phyloP scores from a whole-genome alignment of 2,797 vertebrate genomes.

The Alosa sapidissima region DNA sequence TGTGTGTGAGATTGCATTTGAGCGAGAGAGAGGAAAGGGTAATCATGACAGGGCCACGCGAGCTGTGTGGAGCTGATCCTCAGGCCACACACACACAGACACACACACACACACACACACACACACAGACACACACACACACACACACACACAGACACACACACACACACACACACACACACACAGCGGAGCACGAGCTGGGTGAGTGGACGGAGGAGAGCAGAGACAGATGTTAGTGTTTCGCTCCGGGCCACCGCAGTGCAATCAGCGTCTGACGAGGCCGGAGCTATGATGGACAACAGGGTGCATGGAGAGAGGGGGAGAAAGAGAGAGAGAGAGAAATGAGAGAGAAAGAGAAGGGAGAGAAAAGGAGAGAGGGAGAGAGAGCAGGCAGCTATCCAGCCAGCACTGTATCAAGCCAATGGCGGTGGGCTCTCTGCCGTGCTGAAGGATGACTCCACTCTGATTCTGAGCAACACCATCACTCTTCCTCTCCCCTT shows the following conservation, averaged over 20 bases:
- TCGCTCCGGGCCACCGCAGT: slow-evolving; percentile 32
- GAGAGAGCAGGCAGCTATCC: slow-evolving; percentile 7
- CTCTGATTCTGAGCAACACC: slow-evolving; percentile 19
- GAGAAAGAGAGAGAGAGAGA: not conserved
- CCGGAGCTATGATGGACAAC: slow-evolving; percentile 31
- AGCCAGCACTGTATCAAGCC: slow-evolving; percentile 8
- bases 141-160: not conserved
- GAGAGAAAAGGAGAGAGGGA: not conserved
- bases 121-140: not conserved
- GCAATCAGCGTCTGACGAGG: slow-evolving; percentile 42
- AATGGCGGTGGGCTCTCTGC: not conserved
- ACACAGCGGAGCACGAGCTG: not conserved
- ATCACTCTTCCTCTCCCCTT: not conserved
- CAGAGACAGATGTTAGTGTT: slow-evolving; percentile 43
- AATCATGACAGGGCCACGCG: not conserved
- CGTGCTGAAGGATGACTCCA: not conserved
- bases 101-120: not conserved
- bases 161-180: not conserved
- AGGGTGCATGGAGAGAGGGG: not conserved
- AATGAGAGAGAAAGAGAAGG: not conserved
- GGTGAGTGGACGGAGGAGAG: not conserved
- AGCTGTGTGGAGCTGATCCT: not conserved
- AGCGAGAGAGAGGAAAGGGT: slow-evolving; percentile 15
- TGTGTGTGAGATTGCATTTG: slow-evolving; percentile 25
- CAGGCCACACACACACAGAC: not conserved